Conservation (phyloP, 2,113 vertebrate species). For the Crotalus helleri region DNA sequence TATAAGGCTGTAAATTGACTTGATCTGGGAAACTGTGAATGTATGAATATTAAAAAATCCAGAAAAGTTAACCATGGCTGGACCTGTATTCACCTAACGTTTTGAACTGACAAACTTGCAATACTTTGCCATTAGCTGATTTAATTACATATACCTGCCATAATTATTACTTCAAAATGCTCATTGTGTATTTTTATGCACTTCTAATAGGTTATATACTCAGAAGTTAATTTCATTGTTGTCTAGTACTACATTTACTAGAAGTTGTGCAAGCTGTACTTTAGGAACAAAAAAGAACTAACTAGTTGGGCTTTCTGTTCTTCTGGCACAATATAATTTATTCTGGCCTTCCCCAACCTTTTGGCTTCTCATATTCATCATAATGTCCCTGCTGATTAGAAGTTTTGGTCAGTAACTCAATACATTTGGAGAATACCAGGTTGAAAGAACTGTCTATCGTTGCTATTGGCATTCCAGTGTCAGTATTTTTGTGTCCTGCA, state of each 20-base stretch:
- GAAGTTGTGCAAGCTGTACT: background rate
- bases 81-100: background rate
- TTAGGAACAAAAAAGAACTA: background rate
- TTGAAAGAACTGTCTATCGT: background rate
- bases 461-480: background rate
- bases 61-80: background rate
- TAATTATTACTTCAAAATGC: background rate
- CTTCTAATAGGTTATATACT: background rate
- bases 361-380: background rate
- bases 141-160: background rate
- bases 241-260: background rate
- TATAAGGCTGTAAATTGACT: background rate
- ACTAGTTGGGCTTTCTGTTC: background rate
- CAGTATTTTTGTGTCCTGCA: background rate
- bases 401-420: background rate
- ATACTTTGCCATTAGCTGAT: background rate
- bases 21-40: constrained; percentile 3
- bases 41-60: background rate
- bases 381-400: background rate
- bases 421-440: background rate
- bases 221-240: background rate
- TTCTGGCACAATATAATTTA: background rate
- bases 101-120: background rate
- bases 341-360: background rate
- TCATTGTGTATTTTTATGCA: background rate